A percentile compares a stretch with the other conserved stretches of the same genome.
Evolutionary conservation across 30 jellyfish, hydroid and myxozoan species (phyloP).

Genomic region (Aurelia aurita complex sp. Pacific): DNA sequence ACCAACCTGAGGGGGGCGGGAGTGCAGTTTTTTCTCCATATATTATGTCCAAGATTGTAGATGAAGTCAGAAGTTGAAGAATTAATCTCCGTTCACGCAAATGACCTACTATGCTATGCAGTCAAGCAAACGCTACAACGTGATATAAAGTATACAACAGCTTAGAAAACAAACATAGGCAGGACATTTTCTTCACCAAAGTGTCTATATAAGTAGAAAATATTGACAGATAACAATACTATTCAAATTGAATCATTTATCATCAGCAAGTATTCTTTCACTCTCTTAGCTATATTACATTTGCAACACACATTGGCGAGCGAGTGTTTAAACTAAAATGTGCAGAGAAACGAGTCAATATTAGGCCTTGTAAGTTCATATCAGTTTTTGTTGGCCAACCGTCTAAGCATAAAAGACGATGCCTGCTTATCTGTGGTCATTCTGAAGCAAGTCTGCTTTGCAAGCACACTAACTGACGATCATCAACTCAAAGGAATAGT

Average conservation of each 20-base stretch:
- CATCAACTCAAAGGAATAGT: too few species aligned
- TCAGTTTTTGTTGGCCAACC: neutral
- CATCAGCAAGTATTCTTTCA: too few species aligned
- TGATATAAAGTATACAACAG: constrained; percentile 9
- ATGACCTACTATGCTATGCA: neutral
- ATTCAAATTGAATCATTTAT: neutral
- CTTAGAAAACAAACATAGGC: neutral
- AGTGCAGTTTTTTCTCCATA: too few species aligned
- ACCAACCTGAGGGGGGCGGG: too few species aligned
- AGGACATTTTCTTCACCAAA: neutral
- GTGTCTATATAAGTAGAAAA: neutral
- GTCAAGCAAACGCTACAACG: constrained; percentile 2
- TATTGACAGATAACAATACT: neutral
- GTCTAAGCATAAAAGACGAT: neutral
- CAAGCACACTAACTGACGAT: too few species aligned
- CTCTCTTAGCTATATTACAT: neutral
- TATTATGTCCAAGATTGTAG: too few species aligned
- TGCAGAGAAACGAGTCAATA: neutral
- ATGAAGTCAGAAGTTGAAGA: too few species aligned
- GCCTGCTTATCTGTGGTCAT: too few species aligned
- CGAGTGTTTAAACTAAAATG: constrained; percentile 8
- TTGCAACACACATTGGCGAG: constrained; percentile 2
- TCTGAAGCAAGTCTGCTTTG: too few species aligned
- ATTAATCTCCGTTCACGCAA: neutral
- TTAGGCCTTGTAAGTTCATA: constrained; percentile 4